These are phyloP conservation scores for Paramacrobiotus metropolitanus DNA, from an alignment of 1,140 invertebrate species.

Conservation along the genomic window DNA sequence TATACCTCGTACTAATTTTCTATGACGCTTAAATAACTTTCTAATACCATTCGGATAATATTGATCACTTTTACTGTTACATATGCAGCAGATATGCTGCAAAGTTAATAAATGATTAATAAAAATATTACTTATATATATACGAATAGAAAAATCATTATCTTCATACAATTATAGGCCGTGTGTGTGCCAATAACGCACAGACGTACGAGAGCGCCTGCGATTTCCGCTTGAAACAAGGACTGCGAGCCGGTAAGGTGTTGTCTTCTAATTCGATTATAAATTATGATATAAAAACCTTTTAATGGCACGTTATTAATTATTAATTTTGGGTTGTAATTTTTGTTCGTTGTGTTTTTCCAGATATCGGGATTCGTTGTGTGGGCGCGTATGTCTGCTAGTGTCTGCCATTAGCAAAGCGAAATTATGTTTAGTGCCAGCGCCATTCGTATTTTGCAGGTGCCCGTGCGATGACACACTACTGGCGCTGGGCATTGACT, in stretches of 20 bases:
- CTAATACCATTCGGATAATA: no score
- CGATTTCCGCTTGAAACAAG: conserved; percentile 2
- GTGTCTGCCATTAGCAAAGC: no score
- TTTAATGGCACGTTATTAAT: neutral
- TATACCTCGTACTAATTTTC: no score
- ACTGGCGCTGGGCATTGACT: neutral
- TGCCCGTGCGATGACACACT: conserved; percentile 1
- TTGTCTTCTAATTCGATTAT: neutral
- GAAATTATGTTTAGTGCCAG: no score
- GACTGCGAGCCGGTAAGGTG: neutral
- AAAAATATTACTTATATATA: no score
- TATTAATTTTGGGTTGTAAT: neutral
- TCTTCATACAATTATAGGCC: neutral
- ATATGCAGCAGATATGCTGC: no score
- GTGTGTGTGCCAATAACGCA: neutral
- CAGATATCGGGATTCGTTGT: neutral
- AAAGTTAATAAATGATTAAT: no score
- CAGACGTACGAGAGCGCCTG: neutral
- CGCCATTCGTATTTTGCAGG: no score
- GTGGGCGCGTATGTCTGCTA: no score
- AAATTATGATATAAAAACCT: neutral
- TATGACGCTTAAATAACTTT: no score
- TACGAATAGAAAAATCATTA: no score
- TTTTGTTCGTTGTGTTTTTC: neutral
- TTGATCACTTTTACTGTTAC: no score